Evolutionary conservation across 2,888 invertebrate genomes (phyloP), one percentile per base, ranked within the genome.

Genomic region (Acleris sparsana): DNA sequence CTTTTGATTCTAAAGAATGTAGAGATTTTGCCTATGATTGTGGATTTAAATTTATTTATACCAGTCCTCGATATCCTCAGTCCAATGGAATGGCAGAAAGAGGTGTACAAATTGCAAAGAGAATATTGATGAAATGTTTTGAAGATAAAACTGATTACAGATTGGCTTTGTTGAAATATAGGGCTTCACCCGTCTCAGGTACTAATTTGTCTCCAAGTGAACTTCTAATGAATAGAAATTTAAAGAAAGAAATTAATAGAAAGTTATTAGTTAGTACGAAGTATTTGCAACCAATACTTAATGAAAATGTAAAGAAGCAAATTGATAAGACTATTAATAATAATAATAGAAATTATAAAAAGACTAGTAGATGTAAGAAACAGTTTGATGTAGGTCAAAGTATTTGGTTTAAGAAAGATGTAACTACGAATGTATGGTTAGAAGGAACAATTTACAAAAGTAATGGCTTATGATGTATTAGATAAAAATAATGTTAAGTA

Each of bases 71-170:
- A 48, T 62, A 68, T 17, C 51, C 63, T 13, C 53, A 64, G 29
- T 61, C 64, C 9, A 69, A 65, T 29, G 68, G 68, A n/a, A 65
- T 62, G 68, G 62, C 63, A 6, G 67, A 62, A 49, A n/a, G 51
- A 39, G 62, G 57, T 11, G 53, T 64, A 18, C 53, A 64, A 20
- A 43, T 33, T 3, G 11, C 7, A 53, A 53, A 17, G 33, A 53
- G 7, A 53, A 53, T 53, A 9, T 17, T 53, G 13, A 3, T 39
- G 1, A 53, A 53, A 53, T 53, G 53, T 18, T 17, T 7, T 29
- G 53, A 53, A 33, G 53, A 53, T 6, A 33, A 53, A 25, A 18
- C 53, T 11, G 53, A 53, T 18, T 33, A 17, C 4, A 53, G 53
- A 17, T 1, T 53, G 13, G 53, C 53, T 16, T 53, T 53, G 11